Evolutionary conservation across 2,888 invertebrate species (phyloP), one percentile per base, ranked within the genome.

Genomic region (Drymonia ruficornis): DNA sequence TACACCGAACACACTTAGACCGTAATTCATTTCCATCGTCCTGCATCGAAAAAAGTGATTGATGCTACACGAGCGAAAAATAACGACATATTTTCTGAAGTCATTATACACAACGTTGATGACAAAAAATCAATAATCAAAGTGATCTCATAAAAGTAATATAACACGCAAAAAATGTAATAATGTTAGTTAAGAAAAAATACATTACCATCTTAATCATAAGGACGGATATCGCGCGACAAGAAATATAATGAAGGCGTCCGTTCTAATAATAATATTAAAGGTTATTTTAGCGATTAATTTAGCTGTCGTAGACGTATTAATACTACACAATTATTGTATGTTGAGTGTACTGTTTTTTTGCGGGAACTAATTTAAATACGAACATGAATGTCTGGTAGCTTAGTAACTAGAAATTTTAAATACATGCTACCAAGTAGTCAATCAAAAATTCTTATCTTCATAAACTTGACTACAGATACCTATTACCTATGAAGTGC

Each of bases 21-120:
- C 76, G 76, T 84, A 74, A 78, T 76, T 87, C 83, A 83, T 86
- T 87, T 86, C 82, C 89, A 83, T 80, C 80, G 72, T 74, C 77
- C 79, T 80, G 78, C 76, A 78, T 79, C 70, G 71, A 78, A 87
- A 84, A 84, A 87, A 86, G 83, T 90, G 89, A 91, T 91, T 89
- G 87, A 91, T 91, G 89, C 76, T 75, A 70, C 68, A 73, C 63
- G 67, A 68, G 36, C 70, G 63, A 57, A 77, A 82, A 85, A 82
- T 78, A 73, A 80, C 74, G 78, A 82, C 79, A 78, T 70, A 68
- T 66, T 75, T 78, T 76, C 68, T 72, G 62, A 69, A 74, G 76
- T 81, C 77, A 84, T 84, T 83, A 83, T 78, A 77, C 60, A 65
- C 64, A 74, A 72, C 70, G 65, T 61, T 64, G 65, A 61, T 67